These are phyloP conservation scores for Nyctereutes procyonoides DNA, from an alignment of 2,113 vertebrate species.

Conservation along the genomic window DNA sequence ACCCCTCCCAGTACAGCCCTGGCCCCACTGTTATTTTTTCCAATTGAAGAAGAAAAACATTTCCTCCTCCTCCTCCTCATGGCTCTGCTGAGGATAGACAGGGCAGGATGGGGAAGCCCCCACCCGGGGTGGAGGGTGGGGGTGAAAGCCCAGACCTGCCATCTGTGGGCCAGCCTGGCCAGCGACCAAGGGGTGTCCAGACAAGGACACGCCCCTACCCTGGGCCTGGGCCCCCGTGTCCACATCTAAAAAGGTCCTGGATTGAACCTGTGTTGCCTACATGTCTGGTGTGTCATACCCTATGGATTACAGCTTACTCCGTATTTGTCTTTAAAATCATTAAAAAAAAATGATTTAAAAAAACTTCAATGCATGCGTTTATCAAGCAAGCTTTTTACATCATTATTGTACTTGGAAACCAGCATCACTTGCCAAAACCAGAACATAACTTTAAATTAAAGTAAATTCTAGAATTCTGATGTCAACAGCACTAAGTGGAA, in stretches of 20 bases:
- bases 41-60: constrained; percentile 71
- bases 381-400: neutral
- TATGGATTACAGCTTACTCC: neutral
- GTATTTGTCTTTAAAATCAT: neutral
- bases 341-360: too few species aligned
- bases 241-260: neutral
- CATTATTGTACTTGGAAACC: neutral
- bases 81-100: neutral
- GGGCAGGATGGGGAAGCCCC: neutral
- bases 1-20: neutral
- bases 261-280: neutral
- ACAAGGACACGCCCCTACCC: neutral
- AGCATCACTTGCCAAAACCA: neutral
- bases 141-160: neutral
- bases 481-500: neutral
- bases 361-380: neutral
- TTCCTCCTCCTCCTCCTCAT: constrained; percentile 38
- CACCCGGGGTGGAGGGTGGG: accelerated
- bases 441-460: neutral
- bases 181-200: accelerated
- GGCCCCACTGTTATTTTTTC: constrained; percentile 77
- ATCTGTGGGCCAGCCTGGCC: neutral
- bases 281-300: neutral
- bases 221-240: accelerated
- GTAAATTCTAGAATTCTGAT: neutral